Evolutionary conservation across 2,797 vertebrate species (phyloP).

Genomic region (Sciaenops ocellatus): DNA sequence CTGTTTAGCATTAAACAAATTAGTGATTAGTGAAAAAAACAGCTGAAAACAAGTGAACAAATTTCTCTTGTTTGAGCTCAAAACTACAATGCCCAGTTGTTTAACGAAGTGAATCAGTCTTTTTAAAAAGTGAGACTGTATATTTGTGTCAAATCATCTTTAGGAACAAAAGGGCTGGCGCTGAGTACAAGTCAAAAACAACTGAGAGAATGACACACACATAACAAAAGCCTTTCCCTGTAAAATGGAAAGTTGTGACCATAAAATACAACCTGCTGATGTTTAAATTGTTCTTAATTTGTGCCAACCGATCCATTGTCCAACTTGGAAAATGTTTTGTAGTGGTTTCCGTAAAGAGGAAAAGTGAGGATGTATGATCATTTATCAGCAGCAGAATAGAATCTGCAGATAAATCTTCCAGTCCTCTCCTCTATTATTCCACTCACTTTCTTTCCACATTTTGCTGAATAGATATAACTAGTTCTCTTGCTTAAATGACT

Average conservation of each 20-base stretch:
- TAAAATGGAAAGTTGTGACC: slow-evolving; percentile 6
- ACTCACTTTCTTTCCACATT: slow-evolving; percentile 5
- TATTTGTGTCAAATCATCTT: not conserved
- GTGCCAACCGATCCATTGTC: not conserved
- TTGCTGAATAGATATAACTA: slow-evolving; percentile 3
- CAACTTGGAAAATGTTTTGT: not conserved
- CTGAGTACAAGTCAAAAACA: not conserved
- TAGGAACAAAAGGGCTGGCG: not conserved
- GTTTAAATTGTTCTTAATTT: not conserved
- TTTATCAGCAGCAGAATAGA: slow-evolving; percentile 8
- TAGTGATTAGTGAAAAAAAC: no score
- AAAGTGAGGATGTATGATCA: not conserved
- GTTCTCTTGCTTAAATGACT: slow-evolving; percentile 8
- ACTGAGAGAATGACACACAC: not conserved
- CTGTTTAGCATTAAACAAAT: no score
- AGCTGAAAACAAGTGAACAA: no score
- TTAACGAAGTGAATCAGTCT: no score
- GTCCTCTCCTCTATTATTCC: not conserved
- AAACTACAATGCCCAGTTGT: no score
- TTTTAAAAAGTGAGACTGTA: no score
- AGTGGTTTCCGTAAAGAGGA: not conserved
- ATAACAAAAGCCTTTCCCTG: not conserved
- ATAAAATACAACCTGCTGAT: not conserved
- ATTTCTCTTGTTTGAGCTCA: no score
- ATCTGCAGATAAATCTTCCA: not conserved